Evolutionary conservation across 2,888 invertebrate species (phyloP).

Genomic region (Xestia xanthographa): DNA sequence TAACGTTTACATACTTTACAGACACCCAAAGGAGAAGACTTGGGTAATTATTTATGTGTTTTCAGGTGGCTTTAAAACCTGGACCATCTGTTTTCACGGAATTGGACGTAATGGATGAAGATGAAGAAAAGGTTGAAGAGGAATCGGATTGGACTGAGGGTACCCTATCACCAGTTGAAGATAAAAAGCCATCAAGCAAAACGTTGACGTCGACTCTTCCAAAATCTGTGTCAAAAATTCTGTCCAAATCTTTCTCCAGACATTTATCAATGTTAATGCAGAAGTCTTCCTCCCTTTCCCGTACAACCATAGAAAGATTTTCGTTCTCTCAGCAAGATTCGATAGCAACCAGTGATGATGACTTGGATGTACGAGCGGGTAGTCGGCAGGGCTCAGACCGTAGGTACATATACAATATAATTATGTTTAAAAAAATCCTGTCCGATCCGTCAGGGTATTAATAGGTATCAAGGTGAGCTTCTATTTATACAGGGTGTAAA

Average conservation of each 20-base stretch:
- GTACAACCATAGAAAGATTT: slow-evolving; percentile 31
- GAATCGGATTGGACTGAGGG: slow-evolving; percentile 77
- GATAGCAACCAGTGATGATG: slow-evolving; percentile 72
- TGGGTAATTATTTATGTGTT: slow-evolving; percentile 4
- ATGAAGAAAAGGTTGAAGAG: slow-evolving; percentile 69
- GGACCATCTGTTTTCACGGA: slow-evolving; percentile 72
- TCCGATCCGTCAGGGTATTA: neutral
- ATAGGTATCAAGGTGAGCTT: neutral
- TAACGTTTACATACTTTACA: too few relatives aligned
- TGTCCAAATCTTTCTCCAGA: slow-evolving; percentile 74
- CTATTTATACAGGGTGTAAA: neutral
- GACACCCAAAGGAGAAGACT: too few relatives aligned
- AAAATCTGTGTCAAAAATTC: slow-evolving; percentile 63
- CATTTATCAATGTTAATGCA: slow-evolving; percentile 71
- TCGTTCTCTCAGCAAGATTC: slow-evolving; percentile 46
- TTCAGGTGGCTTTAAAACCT: slow-evolving; percentile 58
- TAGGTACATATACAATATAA: slow-evolving; percentile 11
- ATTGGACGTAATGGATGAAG: slow-evolving; percentile 55
- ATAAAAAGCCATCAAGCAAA: slow-evolving; percentile 62
- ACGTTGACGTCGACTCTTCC: slow-evolving; percentile 58
- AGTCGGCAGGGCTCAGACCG: neutral
- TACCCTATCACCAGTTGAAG: slow-evolving; percentile 60
- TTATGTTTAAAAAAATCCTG: neutral
- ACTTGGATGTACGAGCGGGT: slow-evolving; percentile 76
- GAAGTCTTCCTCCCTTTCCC: slow-evolving; percentile 55